Evolutionary conservation across 2,797 vertebrate genomes (phyloP), one percentile per base, ranked within the genome.

Genomic region (Sternarchorhynchus goeldii): DNA sequence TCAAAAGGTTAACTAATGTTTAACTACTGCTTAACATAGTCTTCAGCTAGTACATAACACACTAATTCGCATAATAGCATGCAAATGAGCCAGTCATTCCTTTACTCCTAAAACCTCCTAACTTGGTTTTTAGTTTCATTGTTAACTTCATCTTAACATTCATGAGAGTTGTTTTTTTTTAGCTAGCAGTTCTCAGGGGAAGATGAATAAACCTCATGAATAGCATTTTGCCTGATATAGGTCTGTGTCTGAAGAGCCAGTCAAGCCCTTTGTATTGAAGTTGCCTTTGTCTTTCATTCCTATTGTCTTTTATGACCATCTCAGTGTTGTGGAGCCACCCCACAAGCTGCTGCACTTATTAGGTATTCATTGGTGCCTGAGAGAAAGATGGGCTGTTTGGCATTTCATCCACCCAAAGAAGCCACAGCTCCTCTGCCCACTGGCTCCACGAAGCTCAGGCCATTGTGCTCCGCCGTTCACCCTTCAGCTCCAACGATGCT

Each of bases 401-500:
- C 79, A 80, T 70, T 45, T 84, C 29, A 29, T 72, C 81, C 86
- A 75, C 66, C 4, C 76, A 36, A 80, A 78, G 85, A 82, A 85
- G 76, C 80, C 67, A 76, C 73, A 68, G 62, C 70, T 53, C 59
- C 76, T 81, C 76, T 83, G 64, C 69, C 80, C 34, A 77, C 71
- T 50, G 83, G 87, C 85, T 82, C 82, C 77, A 76, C 65, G 36
- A 20, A 70, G 8, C 75, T 55, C 6, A 72, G 64, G 66, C 36
- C 57, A 73, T 81, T 76, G 78, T 82, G 45, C 45, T 39, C 14
- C 81, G 32, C 59, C 80, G 84, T 78, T 66, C 82, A 74, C 81
- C 82, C 80, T 77, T 75, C 29, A 68, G 4, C 39, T 4, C 36
- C 64, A 81, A 92, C 92, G 93, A 93, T 92, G 83, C 88, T 88